Percentiles rank a stretch among this genome's conserved stretches.
phyloP scores from a whole-genome alignment of 2,888 invertebrate species.

The Drosophila demipolita region DNA sequence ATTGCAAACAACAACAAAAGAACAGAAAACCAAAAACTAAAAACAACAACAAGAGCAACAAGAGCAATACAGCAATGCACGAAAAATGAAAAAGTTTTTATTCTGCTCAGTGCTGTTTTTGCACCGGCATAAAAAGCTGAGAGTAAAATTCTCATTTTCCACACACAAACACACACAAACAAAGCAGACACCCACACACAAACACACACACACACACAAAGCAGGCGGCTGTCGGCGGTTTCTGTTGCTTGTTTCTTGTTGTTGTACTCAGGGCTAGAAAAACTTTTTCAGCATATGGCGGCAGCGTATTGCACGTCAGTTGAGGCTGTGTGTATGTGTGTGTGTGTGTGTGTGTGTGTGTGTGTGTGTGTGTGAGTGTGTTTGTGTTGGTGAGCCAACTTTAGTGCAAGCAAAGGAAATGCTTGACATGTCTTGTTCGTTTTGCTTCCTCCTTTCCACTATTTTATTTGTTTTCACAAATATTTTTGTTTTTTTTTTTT shows the following conservation, averaged over 20 bases:
- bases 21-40: neutral
- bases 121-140: conserved; percentile 62
- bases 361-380: conserved; percentile 14
- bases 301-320: conserved; percentile 52
- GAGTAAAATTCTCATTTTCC: conserved; percentile 65
- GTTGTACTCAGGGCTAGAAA: conserved; percentile 47
- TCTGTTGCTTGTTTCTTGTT: conserved; percentile 30
- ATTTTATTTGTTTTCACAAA: conserved; percentile 41
- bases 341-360: conserved; percentile 13
- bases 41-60: conserved; percentile 19
- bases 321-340: conserved; percentile 28
- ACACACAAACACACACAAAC: conserved; percentile 17
- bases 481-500: conserved; percentile 32
- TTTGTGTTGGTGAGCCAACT: conserved; percentile 43
- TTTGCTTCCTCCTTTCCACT: conserved; percentile 49
- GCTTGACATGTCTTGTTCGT: conserved; percentile 71
- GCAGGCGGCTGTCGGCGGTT: conserved; percentile 35
- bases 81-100: conserved; percentile 39
- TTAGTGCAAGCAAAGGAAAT: conserved; percentile 68
- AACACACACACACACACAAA: conserved; percentile 12
- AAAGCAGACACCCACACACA: neutral
- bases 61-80: conserved; percentile 19
- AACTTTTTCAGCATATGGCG: conserved; percentile 60
- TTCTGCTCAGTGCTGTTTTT: conserved; percentile 51
- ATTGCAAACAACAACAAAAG: conserved; percentile 26